Evolutionary conservation across 2,113 vertebrate species (phyloP).

Genomic region (Hiodon alosoides): DNA sequence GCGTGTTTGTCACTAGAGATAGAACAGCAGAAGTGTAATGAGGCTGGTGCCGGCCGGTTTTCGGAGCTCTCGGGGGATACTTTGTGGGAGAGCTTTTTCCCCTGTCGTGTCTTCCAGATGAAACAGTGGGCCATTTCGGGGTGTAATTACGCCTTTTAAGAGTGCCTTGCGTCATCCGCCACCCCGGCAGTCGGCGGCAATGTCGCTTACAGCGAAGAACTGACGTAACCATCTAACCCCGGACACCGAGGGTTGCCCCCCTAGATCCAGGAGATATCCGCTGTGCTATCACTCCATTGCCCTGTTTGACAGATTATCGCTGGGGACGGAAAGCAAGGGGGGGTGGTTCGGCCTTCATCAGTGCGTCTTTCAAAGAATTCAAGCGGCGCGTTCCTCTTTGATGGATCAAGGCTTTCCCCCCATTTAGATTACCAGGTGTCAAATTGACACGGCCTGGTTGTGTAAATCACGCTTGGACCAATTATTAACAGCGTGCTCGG

Average conservation of each 20-base stretch:
- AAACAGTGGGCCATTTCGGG: neutral
- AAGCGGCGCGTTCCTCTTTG: neutral
- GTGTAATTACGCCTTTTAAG: neutral
- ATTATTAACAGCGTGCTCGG: conserved; percentile 43
- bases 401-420: neutral
- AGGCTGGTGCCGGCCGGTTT: neutral
- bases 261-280: too few species aligned
- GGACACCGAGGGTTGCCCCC: too few species aligned
- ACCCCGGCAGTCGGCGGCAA: too few species aligned
- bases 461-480: conserved; percentile 42
- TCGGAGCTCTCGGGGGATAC: conserved; percentile 31
- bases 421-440: conserved; percentile 33
- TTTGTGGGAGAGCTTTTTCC: neutral
- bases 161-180: neutral
- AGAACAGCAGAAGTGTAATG: conserved; percentile 15
- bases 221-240: too few species aligned
- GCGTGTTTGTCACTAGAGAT: conserved; percentile 32
- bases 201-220: too few species aligned
- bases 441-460: conserved; percentile 34
- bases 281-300: too few species aligned
- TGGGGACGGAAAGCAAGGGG: too few species aligned
- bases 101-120: neutral
- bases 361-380: neutral
- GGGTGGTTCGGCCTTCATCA: too few species aligned
- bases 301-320: too few species aligned